Conservation (phyloP, 2,888 invertebrate genomes). For the Acrobeloides nanus region DNA sequence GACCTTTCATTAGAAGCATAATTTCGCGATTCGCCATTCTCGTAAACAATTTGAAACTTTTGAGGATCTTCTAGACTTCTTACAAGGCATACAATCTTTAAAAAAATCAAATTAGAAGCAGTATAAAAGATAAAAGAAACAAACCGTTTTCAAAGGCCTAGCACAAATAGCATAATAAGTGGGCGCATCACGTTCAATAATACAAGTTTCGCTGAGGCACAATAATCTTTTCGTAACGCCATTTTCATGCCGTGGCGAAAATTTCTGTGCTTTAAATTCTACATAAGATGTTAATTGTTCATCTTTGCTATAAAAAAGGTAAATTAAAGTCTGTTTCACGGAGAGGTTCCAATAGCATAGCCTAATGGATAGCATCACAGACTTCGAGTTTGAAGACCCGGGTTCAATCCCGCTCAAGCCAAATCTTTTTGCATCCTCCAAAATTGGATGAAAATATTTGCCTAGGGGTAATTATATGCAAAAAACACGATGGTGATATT, state of each 20-base stretch:
- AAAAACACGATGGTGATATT: too few species aligned
- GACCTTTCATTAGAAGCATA: constrained; percentile 86
- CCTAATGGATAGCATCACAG: too few species aligned
- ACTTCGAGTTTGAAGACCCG: too few species aligned
- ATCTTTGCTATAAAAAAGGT: constrained; percentile 76
- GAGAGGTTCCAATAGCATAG: too few species aligned
- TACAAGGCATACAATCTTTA: constrained; percentile 80
- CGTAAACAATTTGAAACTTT: constrained; percentile 84
- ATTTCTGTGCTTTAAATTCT: constrained; percentile 91
- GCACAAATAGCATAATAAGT: constrained; percentile 88
- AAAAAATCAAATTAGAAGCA: constrained; percentile 16
- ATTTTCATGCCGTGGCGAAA: constrained; percentile 68
- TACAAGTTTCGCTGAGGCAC: constrained; percentile 86
- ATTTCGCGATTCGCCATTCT: constrained; percentile 77
- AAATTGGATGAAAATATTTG: too few species aligned
- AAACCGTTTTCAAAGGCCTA: constrained; percentile 59
- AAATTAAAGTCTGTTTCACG: too few species aligned
- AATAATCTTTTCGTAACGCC: constrained; percentile 72
- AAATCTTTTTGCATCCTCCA: too few species aligned
- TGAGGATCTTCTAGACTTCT: constrained; percentile 84
- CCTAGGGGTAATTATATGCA: too few species aligned
- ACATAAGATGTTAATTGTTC: constrained; percentile 89
- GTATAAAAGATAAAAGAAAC: constrained; percentile 19
- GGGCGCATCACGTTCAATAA: constrained; percentile 90
- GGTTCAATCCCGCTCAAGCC: too few species aligned